Evolutionary conservation across 1,140 invertebrate species (phyloP), one percentile per base, ranked within the genome.

Genomic region (Branchinecta lindahli): DNA sequence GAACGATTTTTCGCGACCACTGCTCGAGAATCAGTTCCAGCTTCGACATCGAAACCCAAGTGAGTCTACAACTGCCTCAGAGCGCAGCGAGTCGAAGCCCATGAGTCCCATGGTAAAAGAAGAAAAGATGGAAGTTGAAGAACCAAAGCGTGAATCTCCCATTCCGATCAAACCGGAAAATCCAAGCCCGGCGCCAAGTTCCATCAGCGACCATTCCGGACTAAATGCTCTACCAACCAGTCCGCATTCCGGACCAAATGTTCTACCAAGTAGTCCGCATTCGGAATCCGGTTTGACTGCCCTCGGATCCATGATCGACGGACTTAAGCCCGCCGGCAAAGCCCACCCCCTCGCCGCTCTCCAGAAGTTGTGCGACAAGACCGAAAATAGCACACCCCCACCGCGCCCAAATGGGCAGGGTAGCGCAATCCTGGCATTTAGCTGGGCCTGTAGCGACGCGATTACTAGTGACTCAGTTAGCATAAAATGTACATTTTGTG

Each of bases 401-500:
- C 70, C 65, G 52, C 69, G 70, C 46, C 47, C 66, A 20, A 72
- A 68, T 21, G 75, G 72, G 67, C 72, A 72, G 44, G 77, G 70
- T 74, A 77, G 15, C 74, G 89, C 89, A 12, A 91, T 94, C 72
- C 79, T 94, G 15, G 91, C 91, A 2, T 94, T 94, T 77, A 93
- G 90, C 77, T 94, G 91, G 91, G 91, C 91, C 10, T 93, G 91
- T 79, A 93, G 92, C 76, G 91, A 94, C 76, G 91, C 90, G 0
- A 88, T 92, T 5, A 85, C 91, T 33, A 78, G 70, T 33, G 88
- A 91, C 74, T 90, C 90, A 12, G 88, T 92, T 61, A 61, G 12
- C 18, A 92, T 95, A 86, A 95, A 96, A 78, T 96, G 94, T 81
- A 91, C 93, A 20, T 92, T 95, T 75, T 98, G 94, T 82, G 94